Conservation (phyloP, 2,797 vertebrate species). For the Phrynocephalus guinanensis region DNA sequence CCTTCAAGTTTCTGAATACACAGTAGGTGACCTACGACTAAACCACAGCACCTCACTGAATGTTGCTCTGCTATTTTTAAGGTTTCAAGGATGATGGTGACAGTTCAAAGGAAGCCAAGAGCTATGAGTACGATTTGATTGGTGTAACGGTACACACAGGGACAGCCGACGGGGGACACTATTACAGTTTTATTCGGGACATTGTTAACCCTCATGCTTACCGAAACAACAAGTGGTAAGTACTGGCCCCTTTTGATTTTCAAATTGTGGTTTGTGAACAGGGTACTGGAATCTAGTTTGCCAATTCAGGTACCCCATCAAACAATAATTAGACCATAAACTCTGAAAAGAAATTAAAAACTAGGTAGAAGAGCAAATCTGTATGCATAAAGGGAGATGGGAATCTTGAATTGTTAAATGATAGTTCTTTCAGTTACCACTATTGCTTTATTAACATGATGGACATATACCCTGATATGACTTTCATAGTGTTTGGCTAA, state of each 20-base stretch:
- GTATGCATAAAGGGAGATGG: neutral
- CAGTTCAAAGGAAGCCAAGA: conserved; percentile 86
- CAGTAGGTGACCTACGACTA: too few species aligned
- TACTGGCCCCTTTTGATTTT: conserved; percentile 18
- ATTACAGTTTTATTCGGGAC: conserved; percentile 98
- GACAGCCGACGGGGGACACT: conserved; percentile 96
- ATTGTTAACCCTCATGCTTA: conserved; percentile 97
- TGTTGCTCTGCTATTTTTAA: conserved; percentile 69
- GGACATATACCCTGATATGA: neutral
- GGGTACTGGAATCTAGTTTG: neutral
- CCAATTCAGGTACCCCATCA: neutral
- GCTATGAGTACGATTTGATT: conserved; percentile 98
- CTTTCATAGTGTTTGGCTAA: neutral
- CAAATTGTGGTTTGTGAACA: neutral
- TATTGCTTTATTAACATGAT: neutral
- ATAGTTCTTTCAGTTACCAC: neutral
- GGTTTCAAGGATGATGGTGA: conserved; percentile 91
- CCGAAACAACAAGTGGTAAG: conserved; percentile 98
- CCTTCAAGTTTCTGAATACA: too few species aligned
- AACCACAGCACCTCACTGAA: neutral
- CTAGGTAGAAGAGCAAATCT: neutral
- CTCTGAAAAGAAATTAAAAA: neutral
- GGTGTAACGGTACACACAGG: conserved; percentile 98
- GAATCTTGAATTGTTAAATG: neutral
- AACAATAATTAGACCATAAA: neutral